Evolutionary conservation across 2,113 vertebrate genomes (phyloP), one percentile per base, ranked within the genome.

Genomic region (Platysternon megacephalum): DNA sequence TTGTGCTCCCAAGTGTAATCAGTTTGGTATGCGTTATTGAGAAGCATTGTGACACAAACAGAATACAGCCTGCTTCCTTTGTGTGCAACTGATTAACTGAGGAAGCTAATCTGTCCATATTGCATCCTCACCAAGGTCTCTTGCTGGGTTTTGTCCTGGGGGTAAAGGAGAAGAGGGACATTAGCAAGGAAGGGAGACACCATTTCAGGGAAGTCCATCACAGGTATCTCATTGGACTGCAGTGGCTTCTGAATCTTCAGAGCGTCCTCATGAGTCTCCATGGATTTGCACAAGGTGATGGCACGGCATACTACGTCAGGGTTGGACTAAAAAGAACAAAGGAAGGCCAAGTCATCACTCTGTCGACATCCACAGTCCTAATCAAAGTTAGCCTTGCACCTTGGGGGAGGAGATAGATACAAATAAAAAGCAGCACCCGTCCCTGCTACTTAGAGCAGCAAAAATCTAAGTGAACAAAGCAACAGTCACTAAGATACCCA

Each of bases 81-180:
- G 42, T 51, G 46, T 56, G 44, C 7, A 39, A 6, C 46, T 53
- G 35, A 29, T 87, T 32, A 13, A 44, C 13, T 76, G 19, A 74
- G 29, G 26, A 8, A 58, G 51, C 19, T 11, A n/a, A 88, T 98
- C 97, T 44, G 53, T 8, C 32, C 52, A 56, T 32, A 21, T 5
- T 96, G 94, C 53, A 78, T 42, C 52, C 97, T 97, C 58, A 98
- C 92, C 94, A 97, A 97, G 2, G 95, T 55, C 28, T 94, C 9
- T 1, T 93, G 39, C 0, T 21, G 53, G 11, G 76, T 56, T 6
- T 32, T 82, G 28, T 98, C 87, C 97, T 99, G 98, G 17, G 99
- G 99, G 42, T 98, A 98, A 44, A 99, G 98, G 90, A 99, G 98
- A 85, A 97, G 96, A 6, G 99, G 99, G 72, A 99, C 95, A 2